Percentiles rank a stretch among this genome's conserved stretches.
These are phyloP conservation scores for Hyla sarda DNA, from an alignment of 2,113 vertebrate species.

Conservation along the genomic window DNA sequence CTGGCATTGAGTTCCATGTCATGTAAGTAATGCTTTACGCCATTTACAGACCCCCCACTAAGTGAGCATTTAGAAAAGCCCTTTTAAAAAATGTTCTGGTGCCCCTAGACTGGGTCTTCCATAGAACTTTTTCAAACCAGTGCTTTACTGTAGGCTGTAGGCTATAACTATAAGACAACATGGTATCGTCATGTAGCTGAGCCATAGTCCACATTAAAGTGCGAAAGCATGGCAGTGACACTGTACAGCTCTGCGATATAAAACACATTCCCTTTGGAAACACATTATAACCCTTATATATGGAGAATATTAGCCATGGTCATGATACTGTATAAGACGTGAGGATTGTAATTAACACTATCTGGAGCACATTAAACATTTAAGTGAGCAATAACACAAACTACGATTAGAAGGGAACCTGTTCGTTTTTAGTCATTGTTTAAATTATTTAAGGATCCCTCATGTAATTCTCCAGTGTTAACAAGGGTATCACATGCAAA, in stretches of 20 bases:
- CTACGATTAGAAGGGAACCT: conserved; percentile 40
- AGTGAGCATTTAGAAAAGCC: too few species aligned
- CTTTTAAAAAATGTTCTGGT: too few species aligned
- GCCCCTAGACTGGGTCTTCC: too few species aligned
- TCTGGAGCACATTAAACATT: conserved; percentile 51
- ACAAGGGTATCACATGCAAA: conserved; percentile 54
- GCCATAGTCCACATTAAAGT: neutral
- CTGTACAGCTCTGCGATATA: too few species aligned
- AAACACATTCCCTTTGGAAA: neutral
- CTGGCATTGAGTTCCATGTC: too few species aligned
- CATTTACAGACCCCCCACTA: too few species aligned
- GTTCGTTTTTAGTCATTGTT: conserved; percentile 49
- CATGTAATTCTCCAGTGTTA: conserved; percentile 50
- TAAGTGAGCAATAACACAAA: conserved; percentile 53
- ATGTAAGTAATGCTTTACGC: too few species aligned
- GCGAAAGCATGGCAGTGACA: neutral
- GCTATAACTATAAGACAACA: neutral
- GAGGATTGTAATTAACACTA: conserved; percentile 34
- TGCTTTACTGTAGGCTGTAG: too few species aligned
- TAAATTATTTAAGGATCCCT: conserved; percentile 57
- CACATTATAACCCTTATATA: neutral
- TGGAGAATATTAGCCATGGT: conserved; percentile 7
- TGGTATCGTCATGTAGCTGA: neutral
- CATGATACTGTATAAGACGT: conserved; percentile 2
- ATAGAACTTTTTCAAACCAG: too few species aligned